These are phyloP conservation scores for Philereme vetulata DNA, from an alignment of 2,888 invertebrate species.

Conservation along the genomic window DNA sequence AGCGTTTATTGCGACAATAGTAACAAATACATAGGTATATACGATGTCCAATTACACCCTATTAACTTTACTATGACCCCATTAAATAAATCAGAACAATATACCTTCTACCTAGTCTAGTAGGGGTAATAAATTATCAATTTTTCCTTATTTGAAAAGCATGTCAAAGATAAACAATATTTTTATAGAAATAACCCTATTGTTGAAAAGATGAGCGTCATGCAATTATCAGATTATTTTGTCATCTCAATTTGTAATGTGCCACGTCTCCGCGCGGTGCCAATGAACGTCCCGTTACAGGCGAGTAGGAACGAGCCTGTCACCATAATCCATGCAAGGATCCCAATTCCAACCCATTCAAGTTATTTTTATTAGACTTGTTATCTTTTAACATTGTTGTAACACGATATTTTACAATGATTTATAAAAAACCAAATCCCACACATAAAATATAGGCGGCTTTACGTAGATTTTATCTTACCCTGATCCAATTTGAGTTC, in stretches of 20 bases:
- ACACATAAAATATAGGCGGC: slow-evolving; percentile 41
- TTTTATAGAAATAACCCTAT: not conserved
- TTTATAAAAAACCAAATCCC: slow-evolving; percentile 32
- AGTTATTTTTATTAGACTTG: not conserved
- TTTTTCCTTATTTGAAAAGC: too few relatives aligned
- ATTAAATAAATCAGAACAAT: too few relatives aligned
- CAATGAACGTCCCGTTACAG: slow-evolving; percentile 18
- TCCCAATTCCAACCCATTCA: not conserved
- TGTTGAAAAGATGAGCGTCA: not conserved
- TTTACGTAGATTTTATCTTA: slow-evolving; percentile 63
- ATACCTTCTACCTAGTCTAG: too few relatives aligned
- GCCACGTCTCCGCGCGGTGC: slow-evolving; percentile 2
- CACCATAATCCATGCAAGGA: slow-evolving; percentile 5
- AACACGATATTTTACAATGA: slow-evolving; percentile 12
- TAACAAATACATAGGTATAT: too few relatives aligned
- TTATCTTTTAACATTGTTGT: not conserved
- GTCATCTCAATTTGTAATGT: slow-evolving; percentile 5
- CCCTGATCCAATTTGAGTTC: slow-evolving; percentile 75
- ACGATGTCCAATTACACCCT: too few relatives aligned
- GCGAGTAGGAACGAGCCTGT: slow-evolving; percentile 3
- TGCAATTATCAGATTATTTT: slow-evolving; percentile 2
- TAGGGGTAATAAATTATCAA: too few relatives aligned
- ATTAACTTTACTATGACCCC: too few relatives aligned
- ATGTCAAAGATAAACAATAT: too few relatives aligned
- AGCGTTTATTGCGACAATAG: too few relatives aligned